Conservation (phyloP, 2,888 invertebrate genomes). For the Agrilus mali region DNA sequence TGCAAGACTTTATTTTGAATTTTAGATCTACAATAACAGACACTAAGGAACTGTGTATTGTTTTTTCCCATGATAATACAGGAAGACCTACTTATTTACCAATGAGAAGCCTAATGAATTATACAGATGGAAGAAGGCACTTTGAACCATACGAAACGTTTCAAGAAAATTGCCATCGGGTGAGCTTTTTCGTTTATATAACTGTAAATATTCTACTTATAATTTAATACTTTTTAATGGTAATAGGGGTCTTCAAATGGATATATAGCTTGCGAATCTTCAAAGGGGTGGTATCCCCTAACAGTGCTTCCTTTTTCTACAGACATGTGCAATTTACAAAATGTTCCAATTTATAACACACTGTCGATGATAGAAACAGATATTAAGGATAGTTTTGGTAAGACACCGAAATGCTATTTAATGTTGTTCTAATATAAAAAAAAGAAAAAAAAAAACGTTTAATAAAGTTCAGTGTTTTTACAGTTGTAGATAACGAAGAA, state of each 20-base stretch:
- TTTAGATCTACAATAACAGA: too few relatives aligned
- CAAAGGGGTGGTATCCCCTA: conserved; percentile 57
- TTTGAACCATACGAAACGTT: conserved; percentile 30
- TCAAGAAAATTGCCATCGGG: conserved; percentile 13
- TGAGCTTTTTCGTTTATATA: not conserved
- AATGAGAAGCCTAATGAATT: conserved; percentile 39
- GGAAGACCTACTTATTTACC: conserved; percentile 40
- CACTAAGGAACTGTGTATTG: conserved; percentile 41
- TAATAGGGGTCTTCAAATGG: conserved; percentile 45
- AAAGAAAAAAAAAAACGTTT: not conserved
- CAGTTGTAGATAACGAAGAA: conserved; percentile 2
- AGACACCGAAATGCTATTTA: conserved; percentile 6
- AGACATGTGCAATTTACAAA: conserved; percentile 10
- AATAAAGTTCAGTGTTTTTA: conserved; percentile 7
- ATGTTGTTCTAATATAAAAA: too few relatives aligned
- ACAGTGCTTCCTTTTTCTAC: conserved; percentile 40
- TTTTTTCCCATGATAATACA: conserved; percentile 42
- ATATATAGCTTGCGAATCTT: conserved; percentile 51
- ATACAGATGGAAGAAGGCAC: conserved; percentile 41
- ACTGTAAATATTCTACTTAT: conserved; percentile 1
- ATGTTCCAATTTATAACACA: too few relatives aligned
- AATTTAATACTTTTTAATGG: not conserved
- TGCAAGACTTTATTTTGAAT: too few relatives aligned
- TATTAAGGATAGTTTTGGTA: conserved; percentile 40
- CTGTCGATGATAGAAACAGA: conserved; percentile 37